Conservation (phyloP, 2,888 invertebrate species). For the Amblyteles armatorius region DNA sequence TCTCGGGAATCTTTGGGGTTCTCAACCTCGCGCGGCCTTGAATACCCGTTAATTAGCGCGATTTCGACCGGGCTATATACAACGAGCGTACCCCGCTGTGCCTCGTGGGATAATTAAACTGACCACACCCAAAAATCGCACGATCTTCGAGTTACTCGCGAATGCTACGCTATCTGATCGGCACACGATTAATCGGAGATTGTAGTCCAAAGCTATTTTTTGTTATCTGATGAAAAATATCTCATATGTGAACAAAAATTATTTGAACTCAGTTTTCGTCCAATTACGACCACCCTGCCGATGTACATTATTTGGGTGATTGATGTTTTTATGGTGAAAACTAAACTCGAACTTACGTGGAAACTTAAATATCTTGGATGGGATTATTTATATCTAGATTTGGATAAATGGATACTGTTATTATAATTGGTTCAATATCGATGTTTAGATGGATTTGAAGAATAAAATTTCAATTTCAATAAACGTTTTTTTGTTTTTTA, state of each 20-base stretch:
- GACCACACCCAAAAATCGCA: conserved; percentile 65
- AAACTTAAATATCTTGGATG: too few species aligned
- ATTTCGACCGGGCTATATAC: conserved; percentile 27
- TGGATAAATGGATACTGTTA: too few species aligned
- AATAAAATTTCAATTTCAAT: not conserved
- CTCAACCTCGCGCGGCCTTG: conserved; percentile 62
- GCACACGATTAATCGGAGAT: not conserved
- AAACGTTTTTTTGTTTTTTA: not conserved
- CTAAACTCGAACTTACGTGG: too few species aligned
- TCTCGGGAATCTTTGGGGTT: conserved; percentile 43
- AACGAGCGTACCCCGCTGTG: conserved; percentile 5
- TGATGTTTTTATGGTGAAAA: too few species aligned
- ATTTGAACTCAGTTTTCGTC: not conserved
- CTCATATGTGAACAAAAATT: not conserved
- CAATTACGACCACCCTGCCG: not conserved
- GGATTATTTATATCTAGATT: too few species aligned
- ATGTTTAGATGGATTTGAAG: too few species aligned
- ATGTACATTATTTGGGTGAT: not conserved
- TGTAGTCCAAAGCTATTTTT: not conserved
- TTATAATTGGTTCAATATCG: too few species aligned
- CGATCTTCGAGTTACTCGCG: conserved; percentile 18
- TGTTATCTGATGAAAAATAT: not conserved
- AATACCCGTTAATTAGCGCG: conserved; percentile 60
- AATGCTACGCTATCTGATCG: conserved; percentile 11
- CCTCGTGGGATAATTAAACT: conserved; percentile 58